phyloP scores from a whole-genome alignment of 92 coral and sea anemone species.

The Blastomussa wellsi region DNA sequence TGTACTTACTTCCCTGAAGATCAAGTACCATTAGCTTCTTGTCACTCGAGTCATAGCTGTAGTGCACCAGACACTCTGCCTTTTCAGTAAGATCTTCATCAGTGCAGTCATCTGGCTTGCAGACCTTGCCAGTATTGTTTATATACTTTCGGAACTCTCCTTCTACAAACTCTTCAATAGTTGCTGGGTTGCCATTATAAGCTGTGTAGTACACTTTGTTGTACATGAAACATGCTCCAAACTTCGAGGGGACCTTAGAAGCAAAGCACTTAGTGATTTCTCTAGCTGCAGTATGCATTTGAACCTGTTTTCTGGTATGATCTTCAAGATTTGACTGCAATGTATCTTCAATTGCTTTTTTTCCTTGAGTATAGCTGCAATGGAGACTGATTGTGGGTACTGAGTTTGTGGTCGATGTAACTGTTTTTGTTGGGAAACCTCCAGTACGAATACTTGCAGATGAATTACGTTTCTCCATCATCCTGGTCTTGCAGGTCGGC shows the following conservation, averaged over 20 bases:
- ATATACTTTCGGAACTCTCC: conserved; percentile 54
- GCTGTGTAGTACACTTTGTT: conserved; percentile 42
- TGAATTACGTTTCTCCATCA: background rate
- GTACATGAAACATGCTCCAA: conserved; percentile 43
- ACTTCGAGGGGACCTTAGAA: conserved; percentile 37
- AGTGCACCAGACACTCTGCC: conserved; percentile 61
- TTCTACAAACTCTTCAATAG: conserved; percentile 62
- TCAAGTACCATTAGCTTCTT: conserved; percentile 58
- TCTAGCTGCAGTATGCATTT: conserved; percentile 62
- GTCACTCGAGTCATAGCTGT: conserved; percentile 17
- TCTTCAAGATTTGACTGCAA: conserved; percentile 37
- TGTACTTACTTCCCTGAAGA: conserved; percentile 60
- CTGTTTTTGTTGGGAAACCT: background rate
- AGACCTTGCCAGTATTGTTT: conserved; percentile 59
- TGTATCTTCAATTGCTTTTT: conserved; percentile 42
- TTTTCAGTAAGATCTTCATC: conserved; percentile 47
- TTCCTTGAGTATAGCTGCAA: conserved; percentile 46
- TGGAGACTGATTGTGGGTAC: conserved; percentile 58
- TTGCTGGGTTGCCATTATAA: conserved; percentile 51
- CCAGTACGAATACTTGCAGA: background rate
- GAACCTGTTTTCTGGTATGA: conserved; percentile 58
- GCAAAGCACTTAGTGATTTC: conserved; percentile 39
- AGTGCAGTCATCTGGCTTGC: conserved; percentile 32
- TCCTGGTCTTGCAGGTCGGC: conserved; percentile 10
- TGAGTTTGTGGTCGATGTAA: conserved; percentile 10